Evolutionary conservation across 2,888 invertebrate species (phyloP).

Genomic region (Ligdia adustata): DNA sequence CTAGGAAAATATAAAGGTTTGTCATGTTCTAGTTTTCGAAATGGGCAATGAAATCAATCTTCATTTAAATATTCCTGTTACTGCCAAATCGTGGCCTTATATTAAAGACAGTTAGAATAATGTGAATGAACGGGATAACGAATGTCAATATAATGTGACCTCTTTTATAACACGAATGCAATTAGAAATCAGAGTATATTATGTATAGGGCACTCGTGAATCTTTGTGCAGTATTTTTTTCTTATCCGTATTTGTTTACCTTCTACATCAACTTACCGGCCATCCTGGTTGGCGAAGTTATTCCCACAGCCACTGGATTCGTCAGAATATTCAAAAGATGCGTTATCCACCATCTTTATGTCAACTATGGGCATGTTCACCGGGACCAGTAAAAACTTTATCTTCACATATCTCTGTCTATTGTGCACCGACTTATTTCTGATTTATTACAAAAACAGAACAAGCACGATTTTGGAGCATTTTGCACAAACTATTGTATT

Average conservation of each 20-base stretch:
- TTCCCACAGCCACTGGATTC: slow-evolving; percentile 66
- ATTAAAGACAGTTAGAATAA: slow-evolving; percentile 1
- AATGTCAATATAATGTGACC: slow-evolving; percentile 12
- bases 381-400: slow-evolving; percentile 29
- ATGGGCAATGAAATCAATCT: background rate
- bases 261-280: slow-evolving; percentile 54
- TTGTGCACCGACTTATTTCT: slow-evolving; percentile 9
- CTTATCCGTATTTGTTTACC: background rate
- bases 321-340: slow-evolving; percentile 73
- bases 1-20: background rate
- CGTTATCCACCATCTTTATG: slow-evolving; percentile 73
- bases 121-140: slow-evolving; percentile 5
- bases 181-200: too few species aligned
- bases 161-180: too few species aligned
- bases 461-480: background rate
- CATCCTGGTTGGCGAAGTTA: slow-evolving; percentile 34
- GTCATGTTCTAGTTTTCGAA: background rate
- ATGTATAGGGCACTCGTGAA: too few species aligned
- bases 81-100: slow-evolving; percentile 5
- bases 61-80: slow-evolving; percentile 6
- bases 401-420: slow-evolving; percentile 23
- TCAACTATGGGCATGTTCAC: slow-evolving; percentile 22
- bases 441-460: slow-evolving; percentile 17
- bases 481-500: background rate
- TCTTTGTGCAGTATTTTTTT: too few species aligned